These are phyloP conservation scores for Embiotoca jacksoni DNA, from an alignment of 2,113 vertebrate genomes.

Conservation along the genomic window DNA sequence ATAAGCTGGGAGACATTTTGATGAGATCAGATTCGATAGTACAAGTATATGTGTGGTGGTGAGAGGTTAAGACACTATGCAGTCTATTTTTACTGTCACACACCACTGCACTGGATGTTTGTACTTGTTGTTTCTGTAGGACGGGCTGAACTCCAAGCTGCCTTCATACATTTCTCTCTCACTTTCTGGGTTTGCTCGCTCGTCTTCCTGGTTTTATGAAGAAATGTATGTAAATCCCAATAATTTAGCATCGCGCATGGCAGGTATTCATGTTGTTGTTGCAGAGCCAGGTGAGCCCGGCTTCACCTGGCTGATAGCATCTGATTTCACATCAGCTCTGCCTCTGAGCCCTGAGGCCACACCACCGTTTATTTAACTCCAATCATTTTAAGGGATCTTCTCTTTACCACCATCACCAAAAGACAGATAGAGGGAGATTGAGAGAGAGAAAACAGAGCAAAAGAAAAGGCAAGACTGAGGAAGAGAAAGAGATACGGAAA, in stretches of 20 bases:
- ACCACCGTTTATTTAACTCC: conserved; percentile 75
- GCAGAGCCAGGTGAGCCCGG: conserved; percentile 69
- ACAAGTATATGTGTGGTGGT: neutral
- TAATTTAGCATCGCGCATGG: conserved; percentile 56
- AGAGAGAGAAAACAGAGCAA: conserved; percentile 36
- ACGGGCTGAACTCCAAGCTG: conserved; percentile 23
- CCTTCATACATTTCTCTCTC: conserved; percentile 17
- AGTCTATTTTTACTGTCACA: neutral
- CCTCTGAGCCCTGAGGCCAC: conserved; percentile 69
- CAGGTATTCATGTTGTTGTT: conserved; percentile 71
- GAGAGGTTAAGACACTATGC: conserved; percentile 13
- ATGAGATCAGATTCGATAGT: conserved; percentile 47
- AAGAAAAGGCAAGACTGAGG: conserved; percentile 15
- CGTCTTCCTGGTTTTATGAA: conserved; percentile 38
- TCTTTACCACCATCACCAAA: conserved; percentile 61
- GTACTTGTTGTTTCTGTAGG: conserved; percentile 7
- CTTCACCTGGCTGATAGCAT: conserved; percentile 83
- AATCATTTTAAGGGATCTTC: conserved; percentile 80
- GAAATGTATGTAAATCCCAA: conserved; percentile 69
- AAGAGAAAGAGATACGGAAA: conserved; percentile 41
- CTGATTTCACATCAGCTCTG: conserved; percentile 73
- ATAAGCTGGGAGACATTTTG: conserved; percentile 34
- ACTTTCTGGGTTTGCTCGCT: conserved; percentile 13
- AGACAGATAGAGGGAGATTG: conserved; percentile 60
- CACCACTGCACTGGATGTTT: neutral